Conservation (phyloP, 2,113 vertebrate species). For the Raja brachyura region DNA sequence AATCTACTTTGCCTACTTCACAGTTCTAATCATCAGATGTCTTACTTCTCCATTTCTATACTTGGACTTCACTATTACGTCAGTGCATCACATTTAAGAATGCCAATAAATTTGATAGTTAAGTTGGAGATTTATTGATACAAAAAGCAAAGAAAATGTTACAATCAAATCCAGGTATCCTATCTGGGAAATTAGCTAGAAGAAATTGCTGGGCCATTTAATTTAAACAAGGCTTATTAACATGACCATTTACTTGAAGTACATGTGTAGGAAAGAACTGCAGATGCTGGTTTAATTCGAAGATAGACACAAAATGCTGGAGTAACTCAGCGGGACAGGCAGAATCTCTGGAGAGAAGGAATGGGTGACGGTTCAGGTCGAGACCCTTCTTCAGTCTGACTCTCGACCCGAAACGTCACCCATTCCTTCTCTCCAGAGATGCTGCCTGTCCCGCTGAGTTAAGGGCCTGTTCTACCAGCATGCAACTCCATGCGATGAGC, state of each 20-base stretch:
- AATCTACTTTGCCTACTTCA: not conserved
- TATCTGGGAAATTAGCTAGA: not conserved
- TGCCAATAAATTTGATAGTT: not conserved
- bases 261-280: no score
- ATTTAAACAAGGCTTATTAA: not conserved
- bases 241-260: not conserved
- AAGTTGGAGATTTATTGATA: not conserved
- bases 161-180: not conserved
- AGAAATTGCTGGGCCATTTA: not conserved
- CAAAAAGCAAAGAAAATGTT: not conserved
- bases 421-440: no score
- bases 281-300: no score
- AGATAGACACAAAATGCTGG: no score
- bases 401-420: no score
- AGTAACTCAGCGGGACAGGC: no score
- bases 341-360: no score
- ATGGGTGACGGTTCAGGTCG: no score
- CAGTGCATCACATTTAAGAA: not conserved
- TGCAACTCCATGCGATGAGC: no score
- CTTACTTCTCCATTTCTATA: not conserved
- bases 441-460: no score
- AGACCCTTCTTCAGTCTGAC: no score
- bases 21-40: not conserved
- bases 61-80: not conserved
- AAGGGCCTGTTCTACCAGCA: no score